Conservation (phyloP, 2,797 vertebrate species). For the Cetoscarus ocellatus region DNA sequence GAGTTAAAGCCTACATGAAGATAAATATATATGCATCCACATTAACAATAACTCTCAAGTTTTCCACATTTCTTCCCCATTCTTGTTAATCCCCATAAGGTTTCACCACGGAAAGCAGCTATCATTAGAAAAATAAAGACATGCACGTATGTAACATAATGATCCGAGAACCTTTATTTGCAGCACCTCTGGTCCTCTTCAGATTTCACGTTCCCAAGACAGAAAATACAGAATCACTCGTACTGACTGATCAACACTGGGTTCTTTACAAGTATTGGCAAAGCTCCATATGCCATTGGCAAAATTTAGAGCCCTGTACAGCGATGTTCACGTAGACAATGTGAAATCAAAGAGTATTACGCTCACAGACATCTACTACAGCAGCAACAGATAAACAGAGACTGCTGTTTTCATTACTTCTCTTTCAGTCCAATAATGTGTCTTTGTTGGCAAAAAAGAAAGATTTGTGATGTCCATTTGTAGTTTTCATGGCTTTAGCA, state of each 20-base stretch:
- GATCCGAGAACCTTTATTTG: conserved; percentile 79
- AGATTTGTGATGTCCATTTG: conserved; percentile 43
- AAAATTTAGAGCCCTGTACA: conserved; percentile 14
- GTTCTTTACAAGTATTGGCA: conserved; percentile 10
- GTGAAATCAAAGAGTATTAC: conserved; percentile 55
- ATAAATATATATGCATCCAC: too few relatives aligned
- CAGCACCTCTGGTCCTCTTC: conserved; percentile 45
- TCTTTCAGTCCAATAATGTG: conserved; percentile 34
- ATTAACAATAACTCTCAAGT: too few relatives aligned
- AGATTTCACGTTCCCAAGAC: conserved; percentile 48
- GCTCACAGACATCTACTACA: conserved; percentile 67
- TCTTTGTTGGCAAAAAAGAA: conserved; percentile 37
- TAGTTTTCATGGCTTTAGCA: conserved; percentile 36
- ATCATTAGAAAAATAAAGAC: background rate
- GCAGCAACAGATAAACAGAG: conserved; percentile 56
- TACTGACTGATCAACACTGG: conserved; percentile 30
- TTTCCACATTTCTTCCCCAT: too few relatives aligned
- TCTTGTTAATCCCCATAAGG: too few relatives aligned
- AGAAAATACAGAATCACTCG: conserved; percentile 60
- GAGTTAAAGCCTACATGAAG: too few relatives aligned
- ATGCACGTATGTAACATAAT: conserved; percentile 54
- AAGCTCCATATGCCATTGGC: conserved; percentile 10
- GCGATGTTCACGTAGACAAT: conserved; percentile 57
- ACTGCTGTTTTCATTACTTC: conserved; percentile 38
- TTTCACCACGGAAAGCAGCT: too few relatives aligned